A percentile compares a stretch with the other conserved stretches of the same genome.
phyloP scores from a whole-genome alignment of 2,113 vertebrate species.

The Calidris pygmaea region DNA sequence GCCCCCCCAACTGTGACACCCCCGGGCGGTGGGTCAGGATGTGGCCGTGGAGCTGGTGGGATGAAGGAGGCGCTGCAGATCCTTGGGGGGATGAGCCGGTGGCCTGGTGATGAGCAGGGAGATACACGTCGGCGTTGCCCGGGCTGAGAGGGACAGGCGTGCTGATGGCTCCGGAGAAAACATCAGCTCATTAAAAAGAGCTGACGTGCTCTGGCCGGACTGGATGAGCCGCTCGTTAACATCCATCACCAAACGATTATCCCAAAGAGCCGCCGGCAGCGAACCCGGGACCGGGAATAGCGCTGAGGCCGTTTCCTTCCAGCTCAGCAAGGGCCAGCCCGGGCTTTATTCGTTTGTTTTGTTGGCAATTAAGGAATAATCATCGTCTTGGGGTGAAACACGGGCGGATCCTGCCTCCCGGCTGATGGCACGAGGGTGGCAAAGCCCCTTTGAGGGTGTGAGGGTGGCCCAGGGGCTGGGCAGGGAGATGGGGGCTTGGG shows the following conservation, averaged over 20 bases:
- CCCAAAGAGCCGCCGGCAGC: background rate
- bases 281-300: background rate
- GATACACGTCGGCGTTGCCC: fast-evolving
- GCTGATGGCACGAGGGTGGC: background rate
- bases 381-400: background rate
- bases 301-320: background rate
- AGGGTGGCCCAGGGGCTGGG: background rate
- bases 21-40: background rate
- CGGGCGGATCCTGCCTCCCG: background rate
- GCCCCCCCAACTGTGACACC: fast-evolving
- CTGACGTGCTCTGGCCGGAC: background rate
- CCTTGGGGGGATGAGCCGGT: background rate
- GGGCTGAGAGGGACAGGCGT: background rate
- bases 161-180: background rate
- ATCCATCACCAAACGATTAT: background rate
- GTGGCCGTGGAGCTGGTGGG: fast-evolving
- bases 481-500: fast-evolving
- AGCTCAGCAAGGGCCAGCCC: background rate
- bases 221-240: background rate
- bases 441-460: background rate
- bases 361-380: background rate
- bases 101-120: background rate
- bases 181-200: background rate
- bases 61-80: background rate
- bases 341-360: background rate